Evolutionary conservation across 53 echinoderm and acorn worm species (phyloP).

Genomic region (Pentamera pediparva): DNA sequence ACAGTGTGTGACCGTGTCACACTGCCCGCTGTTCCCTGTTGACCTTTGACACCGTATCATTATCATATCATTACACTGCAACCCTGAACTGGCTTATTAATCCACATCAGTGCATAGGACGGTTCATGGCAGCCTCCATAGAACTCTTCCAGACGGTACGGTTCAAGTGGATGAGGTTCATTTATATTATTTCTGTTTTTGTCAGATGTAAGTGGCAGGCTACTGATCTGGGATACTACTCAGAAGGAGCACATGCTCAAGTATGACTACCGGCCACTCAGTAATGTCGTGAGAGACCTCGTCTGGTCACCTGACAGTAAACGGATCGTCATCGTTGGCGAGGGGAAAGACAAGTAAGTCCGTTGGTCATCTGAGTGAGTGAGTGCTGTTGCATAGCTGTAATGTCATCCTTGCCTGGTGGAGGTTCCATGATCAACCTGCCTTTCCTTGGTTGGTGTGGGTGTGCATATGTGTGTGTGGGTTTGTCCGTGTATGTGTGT

Average conservation of each 20-base stretch:
- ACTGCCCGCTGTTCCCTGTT: too few species aligned
- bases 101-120: too few species aligned
- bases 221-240: constrained; percentile 91
- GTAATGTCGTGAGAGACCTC: constrained; percentile 69
- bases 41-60: too few species aligned
- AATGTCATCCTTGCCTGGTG: too few species aligned
- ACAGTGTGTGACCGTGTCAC: too few species aligned
- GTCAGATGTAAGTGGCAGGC: constrained; percentile 70
- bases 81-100: too few species aligned
- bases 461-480: neutral
- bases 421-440: too few species aligned
- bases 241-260: constrained; percentile 72
- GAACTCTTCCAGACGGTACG: too few species aligned
- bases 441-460: neutral
- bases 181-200: neutral
- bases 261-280: constrained; percentile 54
- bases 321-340: constrained; percentile 64
- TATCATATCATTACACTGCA: too few species aligned
- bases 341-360: constrained; percentile 68
- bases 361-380: neutral
- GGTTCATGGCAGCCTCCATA: too few species aligned
- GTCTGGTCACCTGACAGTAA: constrained; percentile 90
- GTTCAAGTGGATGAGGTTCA: neutral
- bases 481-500: neutral
- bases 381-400: too few species aligned